Conservation (phyloP, 2,113 vertebrate genomes). For the Calyptomena viridis region DNA sequence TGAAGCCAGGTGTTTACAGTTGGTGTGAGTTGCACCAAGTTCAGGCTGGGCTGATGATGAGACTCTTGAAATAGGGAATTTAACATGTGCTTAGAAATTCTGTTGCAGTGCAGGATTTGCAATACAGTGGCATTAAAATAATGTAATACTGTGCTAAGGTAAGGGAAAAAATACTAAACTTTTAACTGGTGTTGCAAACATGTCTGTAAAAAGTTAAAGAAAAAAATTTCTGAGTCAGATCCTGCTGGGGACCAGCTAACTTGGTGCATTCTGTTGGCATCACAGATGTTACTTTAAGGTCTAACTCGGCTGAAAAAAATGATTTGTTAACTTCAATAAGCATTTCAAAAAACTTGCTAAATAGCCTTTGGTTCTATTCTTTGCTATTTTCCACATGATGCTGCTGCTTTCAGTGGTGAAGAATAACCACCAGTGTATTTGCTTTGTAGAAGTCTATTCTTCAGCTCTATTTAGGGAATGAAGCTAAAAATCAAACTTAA, state of each 20-base stretch:
- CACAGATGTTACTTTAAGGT: neutral
- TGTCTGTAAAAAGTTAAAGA: neutral
- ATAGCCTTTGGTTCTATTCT: neutral
- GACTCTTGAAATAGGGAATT: neutral
- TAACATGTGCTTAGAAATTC: neutral
- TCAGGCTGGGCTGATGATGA: neutral
- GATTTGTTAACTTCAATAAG: neutral
- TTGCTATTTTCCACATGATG: neutral
- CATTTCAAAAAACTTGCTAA: neutral
- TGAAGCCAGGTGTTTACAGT: neutral
- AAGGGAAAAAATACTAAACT: neutral
- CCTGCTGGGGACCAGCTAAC: conserved; percentile 11
- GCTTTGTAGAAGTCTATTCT: neutral
- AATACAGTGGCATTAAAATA: neutral
- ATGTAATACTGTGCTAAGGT: neutral
- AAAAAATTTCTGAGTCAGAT: neutral
- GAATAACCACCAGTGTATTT: neutral
- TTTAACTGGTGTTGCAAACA: neutral
- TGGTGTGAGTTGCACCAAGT: neutral
- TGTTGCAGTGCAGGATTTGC: neutral
- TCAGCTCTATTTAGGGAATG: neutral
- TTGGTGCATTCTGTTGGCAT: conserved; percentile 29
- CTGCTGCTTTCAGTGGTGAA: neutral
- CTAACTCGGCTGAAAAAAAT: neutral
- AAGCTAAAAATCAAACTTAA: neutral